These are phyloP conservation scores for Meloidogyne hapla DNA, from an alignment of 1,140 invertebrate species.

Conservation along the genomic window DNA sequence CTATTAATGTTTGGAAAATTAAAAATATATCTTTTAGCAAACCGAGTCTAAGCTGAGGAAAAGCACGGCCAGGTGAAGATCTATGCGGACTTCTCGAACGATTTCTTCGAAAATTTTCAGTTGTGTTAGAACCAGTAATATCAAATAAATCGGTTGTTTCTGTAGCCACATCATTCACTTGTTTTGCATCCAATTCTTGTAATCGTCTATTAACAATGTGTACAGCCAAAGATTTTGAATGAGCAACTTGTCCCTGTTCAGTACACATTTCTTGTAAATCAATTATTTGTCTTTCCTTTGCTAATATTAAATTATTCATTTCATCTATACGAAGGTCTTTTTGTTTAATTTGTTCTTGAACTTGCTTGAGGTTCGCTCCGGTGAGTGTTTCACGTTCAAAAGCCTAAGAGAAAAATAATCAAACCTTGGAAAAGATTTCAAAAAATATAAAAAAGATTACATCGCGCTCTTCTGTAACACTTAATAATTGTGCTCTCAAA, in stretches of 20 bases:
- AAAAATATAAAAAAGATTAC: conserved; percentile 20
- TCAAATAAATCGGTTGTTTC: neutral
- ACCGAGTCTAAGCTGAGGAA: conserved; percentile 42
- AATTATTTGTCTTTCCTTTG: conserved; percentile 67
- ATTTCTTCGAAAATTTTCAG: neutral
- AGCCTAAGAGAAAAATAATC: conserved; percentile 13
- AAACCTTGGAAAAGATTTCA: neutral
- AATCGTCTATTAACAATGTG: conserved; percentile 45
- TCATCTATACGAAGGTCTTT: conserved; percentile 68
- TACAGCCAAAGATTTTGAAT: conserved; percentile 67
- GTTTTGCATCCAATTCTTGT: conserved; percentile 42
- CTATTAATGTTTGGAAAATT: neutral
- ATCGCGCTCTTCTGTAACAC: conserved; percentile 11
- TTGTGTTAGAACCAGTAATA: neutral
- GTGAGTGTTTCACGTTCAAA: conserved; percentile 1
- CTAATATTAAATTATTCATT: conserved; percentile 67
- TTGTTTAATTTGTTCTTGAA: conserved; percentile 32
- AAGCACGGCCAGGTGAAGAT: conserved; percentile 44
- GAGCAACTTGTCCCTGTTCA: conserved; percentile 82
- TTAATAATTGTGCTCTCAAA: conserved; percentile 29
- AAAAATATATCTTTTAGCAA: neutral
- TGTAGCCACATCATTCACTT: conserved; percentile 41
- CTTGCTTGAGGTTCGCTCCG: conserved; percentile 28
- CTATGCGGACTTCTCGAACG: conserved; percentile 19
- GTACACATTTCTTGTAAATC: conserved; percentile 74